Base-by-base conservation (phyloP, 1,140 invertebrate genomes). In the Macrobrachium rosenbergii region DNA sequence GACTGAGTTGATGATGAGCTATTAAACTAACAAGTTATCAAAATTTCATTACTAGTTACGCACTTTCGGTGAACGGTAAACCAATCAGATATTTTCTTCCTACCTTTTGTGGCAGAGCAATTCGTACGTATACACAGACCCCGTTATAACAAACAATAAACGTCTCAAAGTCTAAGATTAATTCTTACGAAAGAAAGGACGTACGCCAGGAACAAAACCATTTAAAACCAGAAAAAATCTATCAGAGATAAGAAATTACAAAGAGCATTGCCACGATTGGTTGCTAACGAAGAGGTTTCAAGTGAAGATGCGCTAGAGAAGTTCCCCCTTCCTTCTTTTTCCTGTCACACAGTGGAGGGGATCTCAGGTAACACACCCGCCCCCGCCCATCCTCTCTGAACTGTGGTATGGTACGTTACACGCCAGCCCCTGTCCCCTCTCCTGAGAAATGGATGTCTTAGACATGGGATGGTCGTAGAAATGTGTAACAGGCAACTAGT, bases 311-410 rank as follows among this genome's bases (percentile, higher is more conserved):
- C 21, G 21, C 10, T 2, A 17, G 11, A 43, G 69, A 21, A 12
- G 69, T n/a, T 14, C 69, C 12, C 69, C 69, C 37, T 72, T 72
- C 69, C 69, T 43, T 72, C 19, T 12, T 52, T 72, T 72, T 72
- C 69, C 69, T 72, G 69, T 72, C 69, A 14, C 69, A 72, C 69
- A 72, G 14, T 28, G 23, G 69, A 72, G 23, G 69, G 69, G 52
- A 52, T 21, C 69, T 72, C 69, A 72, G 69, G 69, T 72, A 72
- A 72, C 69, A 43, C 69, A 72, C 21, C 19, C 69, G 17, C 69
- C 21, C 23, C 69, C 69, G 16, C 69, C 23, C 23, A 72, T 72
- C 69, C 52, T 52, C 52, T 12, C 52, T 52, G 8, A 52, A 52
- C 52, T 52, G 52, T 12, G 52, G 52, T 52, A 52, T 52, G 52